Evolutionary conservation across 92 coral and sea anemone species (phyloP), one percentile per base, ranked within the genome.

Genomic region (Epizoanthus fatuus): DNA sequence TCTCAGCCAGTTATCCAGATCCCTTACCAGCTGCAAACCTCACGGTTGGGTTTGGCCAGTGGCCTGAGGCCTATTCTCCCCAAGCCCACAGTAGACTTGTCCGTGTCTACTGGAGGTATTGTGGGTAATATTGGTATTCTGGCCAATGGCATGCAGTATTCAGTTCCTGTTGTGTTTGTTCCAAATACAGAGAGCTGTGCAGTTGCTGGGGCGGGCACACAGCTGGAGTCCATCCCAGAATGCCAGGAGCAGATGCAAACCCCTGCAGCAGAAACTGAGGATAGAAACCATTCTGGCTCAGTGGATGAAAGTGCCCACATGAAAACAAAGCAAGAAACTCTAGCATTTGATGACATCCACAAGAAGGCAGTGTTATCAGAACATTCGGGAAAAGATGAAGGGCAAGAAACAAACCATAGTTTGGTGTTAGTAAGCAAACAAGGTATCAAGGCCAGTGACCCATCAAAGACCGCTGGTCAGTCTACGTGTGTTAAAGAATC

Each of bases 61-160:
- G 94, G 88, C 25, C 86, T 97, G 55, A 92, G 99, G 39, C 98
- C 94, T 1, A 97, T 97, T 55, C 88, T 95, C 51, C 99, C 99
- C 25, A 97, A 97, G 83, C 99, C 99, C 64, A n/a, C 91, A 4
- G 40, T 15, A 19, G 85, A 62, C 69, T n/a, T 59, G 77, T 60
- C 74, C 59, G 69, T 47, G 32, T 84, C 84, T 42, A 69, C 62
- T 49, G 60, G 74, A 39, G 86, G 75, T 25, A 65, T 49, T 39
- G 35, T 83, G 87, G 85, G 74, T 39, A 81, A 56, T 53, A 81
- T 69, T 44, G 85, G 74, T 67, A 81, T 81, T 66, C 64, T 66
- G 1, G 76, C 74, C 25, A 81, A 69, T 69, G 76, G 85, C 15
- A 53, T 81, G 29, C 85, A 81, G 29, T 77, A 77, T 3, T 77